These are phyloP conservation scores for Sceloporus undulatus DNA, from an alignment of 2,113 vertebrate species.

Conservation along the genomic window DNA sequence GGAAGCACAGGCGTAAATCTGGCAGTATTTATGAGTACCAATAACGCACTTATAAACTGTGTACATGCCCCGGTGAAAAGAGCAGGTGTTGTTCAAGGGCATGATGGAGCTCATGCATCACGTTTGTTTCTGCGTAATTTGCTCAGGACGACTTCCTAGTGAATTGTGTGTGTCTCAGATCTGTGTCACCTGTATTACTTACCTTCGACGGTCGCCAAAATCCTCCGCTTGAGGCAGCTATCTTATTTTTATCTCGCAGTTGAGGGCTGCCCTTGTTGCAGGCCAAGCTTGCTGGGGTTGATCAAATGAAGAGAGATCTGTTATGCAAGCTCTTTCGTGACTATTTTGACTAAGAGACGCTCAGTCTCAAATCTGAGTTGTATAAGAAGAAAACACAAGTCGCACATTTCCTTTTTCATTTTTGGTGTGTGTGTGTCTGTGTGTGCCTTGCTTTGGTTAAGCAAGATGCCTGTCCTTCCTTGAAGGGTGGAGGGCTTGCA, in stretches of 20 bases:
- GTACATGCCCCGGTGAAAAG: not conserved
- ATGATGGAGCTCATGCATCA: not conserved
- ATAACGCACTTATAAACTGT: not conserved
- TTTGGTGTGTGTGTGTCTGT: not conserved
- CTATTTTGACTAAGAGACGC: not conserved
- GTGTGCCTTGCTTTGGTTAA: not conserved
- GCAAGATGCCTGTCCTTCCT: not conserved
- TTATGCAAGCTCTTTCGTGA: not conserved
- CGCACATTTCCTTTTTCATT: not conserved
- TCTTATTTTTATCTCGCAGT: not conserved
- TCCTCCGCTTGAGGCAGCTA: not conserved
- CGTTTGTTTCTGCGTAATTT: not conserved
- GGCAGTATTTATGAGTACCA: not conserved
- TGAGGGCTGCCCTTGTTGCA: not conserved
- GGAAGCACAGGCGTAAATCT: not conserved
- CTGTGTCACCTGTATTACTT: not conserved
- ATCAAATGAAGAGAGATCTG: slow-evolving; percentile 1
- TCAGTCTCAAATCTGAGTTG: not conserved
- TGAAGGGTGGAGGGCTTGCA: slow-evolving; percentile 5
- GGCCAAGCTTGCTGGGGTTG: accelerated
- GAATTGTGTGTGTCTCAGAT: not conserved
- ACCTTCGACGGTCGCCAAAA: not conserved
- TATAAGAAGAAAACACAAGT: slow-evolving; percentile 3
- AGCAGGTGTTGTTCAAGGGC: not conserved
- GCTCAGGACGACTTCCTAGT: not conserved